Conservation (phyloP, 2,888 invertebrate genomes). For the Sinelater perroti region DNA sequence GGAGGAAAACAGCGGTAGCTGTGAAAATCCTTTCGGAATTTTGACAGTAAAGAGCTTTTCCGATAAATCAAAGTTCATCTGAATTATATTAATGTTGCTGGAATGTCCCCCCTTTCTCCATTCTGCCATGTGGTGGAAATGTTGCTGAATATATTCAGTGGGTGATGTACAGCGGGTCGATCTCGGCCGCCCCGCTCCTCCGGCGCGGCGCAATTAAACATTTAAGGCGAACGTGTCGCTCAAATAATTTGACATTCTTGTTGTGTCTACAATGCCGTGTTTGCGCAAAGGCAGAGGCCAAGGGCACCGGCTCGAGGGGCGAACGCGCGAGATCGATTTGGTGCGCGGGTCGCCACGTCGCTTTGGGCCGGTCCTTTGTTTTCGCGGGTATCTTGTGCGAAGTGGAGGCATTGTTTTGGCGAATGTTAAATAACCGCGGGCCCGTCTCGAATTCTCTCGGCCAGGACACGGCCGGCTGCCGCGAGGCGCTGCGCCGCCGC, state of each 20-base stretch:
- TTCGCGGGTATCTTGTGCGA: constrained; percentile 27
- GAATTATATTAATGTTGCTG: no score
- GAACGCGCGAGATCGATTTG: constrained; percentile 21
- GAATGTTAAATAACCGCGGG: constrained; percentile 38
- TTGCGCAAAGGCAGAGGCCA: constrained; percentile 18
- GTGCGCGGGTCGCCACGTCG: neutral
- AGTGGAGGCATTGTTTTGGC: constrained; percentile 37
- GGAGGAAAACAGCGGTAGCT: no score
- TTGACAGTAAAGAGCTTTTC: no score
- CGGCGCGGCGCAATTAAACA: constrained; percentile 27
- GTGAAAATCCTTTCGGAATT: no score
- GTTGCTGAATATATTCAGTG: no score
- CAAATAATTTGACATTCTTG: constrained; percentile 23
- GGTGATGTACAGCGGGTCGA: no score
- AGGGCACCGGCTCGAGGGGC: constrained; percentile 17
- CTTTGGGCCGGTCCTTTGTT: constrained; percentile 22
- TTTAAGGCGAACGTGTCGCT: constrained; percentile 18
- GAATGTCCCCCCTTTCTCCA: no score
- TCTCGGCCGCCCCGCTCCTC: no score
- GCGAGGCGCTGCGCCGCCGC: constrained; percentile 24
- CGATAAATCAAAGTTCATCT: no score
- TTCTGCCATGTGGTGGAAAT: no score
- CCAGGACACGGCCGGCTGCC: constrained; percentile 40
- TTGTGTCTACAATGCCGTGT: constrained; percentile 16
- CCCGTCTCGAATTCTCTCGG: constrained; percentile 42